Percentiles rank a stretch among this genome's conserved stretches.
These are phyloP conservation scores for Nomada ruficornis DNA, from an alignment of 2,888 invertebrate genomes.

Conservation along the genomic window DNA sequence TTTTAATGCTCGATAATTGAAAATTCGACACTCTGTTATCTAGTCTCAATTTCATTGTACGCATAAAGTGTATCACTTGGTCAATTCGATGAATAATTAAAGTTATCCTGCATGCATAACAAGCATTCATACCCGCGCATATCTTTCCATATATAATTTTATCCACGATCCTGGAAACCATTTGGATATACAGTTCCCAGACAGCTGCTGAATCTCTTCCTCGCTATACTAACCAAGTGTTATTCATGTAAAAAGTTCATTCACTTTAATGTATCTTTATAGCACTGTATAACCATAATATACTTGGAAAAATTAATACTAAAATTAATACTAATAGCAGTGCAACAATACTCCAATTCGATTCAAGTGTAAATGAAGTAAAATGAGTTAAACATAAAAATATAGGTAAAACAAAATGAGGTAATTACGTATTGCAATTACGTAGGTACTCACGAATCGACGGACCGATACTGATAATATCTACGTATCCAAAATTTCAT, in stretches of 20 bases:
- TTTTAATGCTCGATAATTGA: too few species aligned
- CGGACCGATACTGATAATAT: too few species aligned
- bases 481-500: too few species aligned
- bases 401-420: too few species aligned
- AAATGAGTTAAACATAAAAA: too few species aligned
- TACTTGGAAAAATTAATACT: too few species aligned
- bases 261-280: neutral
- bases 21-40: neutral
- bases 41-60: neutral
- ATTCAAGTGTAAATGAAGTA: too few species aligned
- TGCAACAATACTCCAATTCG: neutral
- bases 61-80: too few species aligned
- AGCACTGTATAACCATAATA: neutral
- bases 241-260: constrained; percentile 8
- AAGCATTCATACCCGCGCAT: neutral
- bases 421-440: too few species aligned
- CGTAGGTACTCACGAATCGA: too few species aligned
- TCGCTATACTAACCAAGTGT: neutral
- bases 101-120: neutral
- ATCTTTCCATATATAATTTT: constrained; percentile 18
- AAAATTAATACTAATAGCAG: too few species aligned
- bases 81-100: neutral
- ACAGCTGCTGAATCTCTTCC: constrained; percentile 16
- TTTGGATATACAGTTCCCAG: neutral
- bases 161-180: neutral